These are phyloP conservation scores for Hofmannophila pseudospretella DNA, from an alignment of 2,888 invertebrate genomes.

Conservation along the genomic window DNA sequence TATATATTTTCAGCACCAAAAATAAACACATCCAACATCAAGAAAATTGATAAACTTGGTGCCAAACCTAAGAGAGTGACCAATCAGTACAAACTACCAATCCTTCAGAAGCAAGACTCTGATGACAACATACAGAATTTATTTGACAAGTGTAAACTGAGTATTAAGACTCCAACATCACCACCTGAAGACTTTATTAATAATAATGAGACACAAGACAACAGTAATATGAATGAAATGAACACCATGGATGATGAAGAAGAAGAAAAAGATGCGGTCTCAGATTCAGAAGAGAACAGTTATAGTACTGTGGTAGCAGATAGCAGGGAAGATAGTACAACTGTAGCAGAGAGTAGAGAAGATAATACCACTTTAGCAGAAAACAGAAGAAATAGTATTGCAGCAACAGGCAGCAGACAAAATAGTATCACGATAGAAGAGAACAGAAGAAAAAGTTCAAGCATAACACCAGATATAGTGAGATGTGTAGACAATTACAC, in stretches of 20 bases:
- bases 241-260: constrained; percentile 1
- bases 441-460: constrained; percentile 29
- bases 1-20: constrained; percentile 29
- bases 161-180: constrained; percentile 39
- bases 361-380: constrained; percentile 11
- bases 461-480: constrained; percentile 46
- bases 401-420: constrained; percentile 21
- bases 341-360: constrained; percentile 10
- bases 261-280: constrained; percentile 13
- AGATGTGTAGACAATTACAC: constrained; percentile 51
- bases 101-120: constrained; percentile 35
- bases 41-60: constrained; percentile 42
- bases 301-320: constrained; percentile 1
- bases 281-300: constrained; percentile 9
- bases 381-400: constrained; percentile 14
- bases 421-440: constrained; percentile 12
- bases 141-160: constrained; percentile 65
- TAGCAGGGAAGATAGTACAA: constrained; percentile 11
- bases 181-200: constrained; percentile 18
- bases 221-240: neutral
- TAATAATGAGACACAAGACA: constrained; percentile 14
- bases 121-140: constrained; percentile 53
- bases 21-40: constrained; percentile 25
- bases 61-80: constrained; percentile 27
- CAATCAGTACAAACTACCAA: constrained; percentile 35